These are phyloP conservation scores for Cheilosia grossa DNA, from an alignment of 2,888 invertebrate species.

Conservation along the genomic window DNA sequence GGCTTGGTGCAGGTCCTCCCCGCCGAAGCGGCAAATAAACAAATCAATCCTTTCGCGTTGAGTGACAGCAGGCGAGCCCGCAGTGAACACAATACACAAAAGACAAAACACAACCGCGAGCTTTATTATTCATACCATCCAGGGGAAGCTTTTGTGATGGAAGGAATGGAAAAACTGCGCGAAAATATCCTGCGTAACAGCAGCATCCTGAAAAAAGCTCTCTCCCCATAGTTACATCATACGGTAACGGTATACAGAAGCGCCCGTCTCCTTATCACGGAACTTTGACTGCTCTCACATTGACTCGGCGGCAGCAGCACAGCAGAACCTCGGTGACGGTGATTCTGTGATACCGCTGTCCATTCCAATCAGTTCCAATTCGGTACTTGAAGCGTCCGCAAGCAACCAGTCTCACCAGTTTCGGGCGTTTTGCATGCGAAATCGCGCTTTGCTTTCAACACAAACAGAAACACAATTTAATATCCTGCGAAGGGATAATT, in stretches of 20 bases:
- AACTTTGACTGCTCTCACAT: constrained; percentile 61
- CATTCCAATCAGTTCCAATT: constrained; percentile 69
- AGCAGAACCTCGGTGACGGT: constrained; percentile 24
- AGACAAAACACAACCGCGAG: constrained; percentile 42
- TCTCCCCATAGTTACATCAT: constrained; percentile 67
- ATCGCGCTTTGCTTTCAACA: constrained; percentile 49
- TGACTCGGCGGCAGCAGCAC: constrained; percentile 12
- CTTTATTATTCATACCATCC: constrained; percentile 25
- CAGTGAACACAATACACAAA: constrained; percentile 30
- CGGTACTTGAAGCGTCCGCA: constrained; percentile 69
- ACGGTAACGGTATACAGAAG: background rate
- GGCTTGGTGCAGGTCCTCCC: constrained; percentile 8
- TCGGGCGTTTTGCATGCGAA: constrained; percentile 58
- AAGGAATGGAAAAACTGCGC: constrained; percentile 51
- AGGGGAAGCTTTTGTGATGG: constrained; percentile 34
- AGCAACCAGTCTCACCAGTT: constrained; percentile 19
- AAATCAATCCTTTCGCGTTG: constrained; percentile 53
- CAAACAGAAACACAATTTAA: constrained; percentile 10
- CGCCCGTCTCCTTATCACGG: constrained; percentile 27
- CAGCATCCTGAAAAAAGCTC: constrained; percentile 62
- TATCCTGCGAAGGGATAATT: constrained; percentile 41
- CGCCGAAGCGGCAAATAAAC: constrained; percentile 45
- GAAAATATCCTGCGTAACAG: constrained; percentile 66
- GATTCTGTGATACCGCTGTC: constrained; percentile 14
- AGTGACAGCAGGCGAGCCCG: constrained; percentile 35